Evolutionary conservation across 2,113 vertebrate genomes (phyloP).

Genomic region (Hucho hucho): DNA sequence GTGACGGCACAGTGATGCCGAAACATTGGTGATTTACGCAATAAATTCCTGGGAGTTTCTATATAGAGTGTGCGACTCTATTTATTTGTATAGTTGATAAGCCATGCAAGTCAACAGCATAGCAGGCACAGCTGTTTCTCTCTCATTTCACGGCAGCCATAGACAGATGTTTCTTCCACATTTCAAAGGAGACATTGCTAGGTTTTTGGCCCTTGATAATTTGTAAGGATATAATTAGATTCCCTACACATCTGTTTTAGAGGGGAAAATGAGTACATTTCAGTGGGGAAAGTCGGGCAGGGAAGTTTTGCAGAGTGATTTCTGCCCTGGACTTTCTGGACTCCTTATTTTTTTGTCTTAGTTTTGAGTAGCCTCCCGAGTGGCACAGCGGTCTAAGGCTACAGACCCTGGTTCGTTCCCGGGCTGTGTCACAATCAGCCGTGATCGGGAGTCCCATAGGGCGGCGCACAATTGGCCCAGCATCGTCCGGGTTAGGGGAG

Average conservation of each 20-base stretch:
- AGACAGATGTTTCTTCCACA: slow-evolving; percentile 66
- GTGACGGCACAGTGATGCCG: too few relatives aligned
- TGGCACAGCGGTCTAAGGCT: too few relatives aligned
- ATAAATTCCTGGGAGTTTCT: too few relatives aligned
- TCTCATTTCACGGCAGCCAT: slow-evolving; percentile 50
- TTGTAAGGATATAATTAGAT: slow-evolving; percentile 61
- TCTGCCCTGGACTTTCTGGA: neutral
- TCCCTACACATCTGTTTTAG: slow-evolving; percentile 57
- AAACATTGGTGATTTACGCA: too few relatives aligned
- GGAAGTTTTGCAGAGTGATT: neutral
- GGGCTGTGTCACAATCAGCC: too few relatives aligned
- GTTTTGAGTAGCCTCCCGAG: too few relatives aligned
- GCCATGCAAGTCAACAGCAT: neutral
- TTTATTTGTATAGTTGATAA: too few relatives aligned
- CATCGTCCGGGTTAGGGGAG: neutral
- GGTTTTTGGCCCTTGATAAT: slow-evolving; percentile 67
- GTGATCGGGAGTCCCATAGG: too few relatives aligned
- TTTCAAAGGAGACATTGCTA: slow-evolving; percentile 68
- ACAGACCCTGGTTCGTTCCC: too few relatives aligned
- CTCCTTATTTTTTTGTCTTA: neutral
- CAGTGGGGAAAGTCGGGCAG: neutral
- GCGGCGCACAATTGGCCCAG: too few relatives aligned
- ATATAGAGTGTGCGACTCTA: too few relatives aligned
- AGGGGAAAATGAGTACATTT: neutral
- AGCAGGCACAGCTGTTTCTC: slow-evolving; percentile 46